Evolutionary conservation across 2,797 vertebrate species (phyloP), one percentile per base, ranked within the genome.

Genomic region (Schizopygopsis pylzovi): DNA sequence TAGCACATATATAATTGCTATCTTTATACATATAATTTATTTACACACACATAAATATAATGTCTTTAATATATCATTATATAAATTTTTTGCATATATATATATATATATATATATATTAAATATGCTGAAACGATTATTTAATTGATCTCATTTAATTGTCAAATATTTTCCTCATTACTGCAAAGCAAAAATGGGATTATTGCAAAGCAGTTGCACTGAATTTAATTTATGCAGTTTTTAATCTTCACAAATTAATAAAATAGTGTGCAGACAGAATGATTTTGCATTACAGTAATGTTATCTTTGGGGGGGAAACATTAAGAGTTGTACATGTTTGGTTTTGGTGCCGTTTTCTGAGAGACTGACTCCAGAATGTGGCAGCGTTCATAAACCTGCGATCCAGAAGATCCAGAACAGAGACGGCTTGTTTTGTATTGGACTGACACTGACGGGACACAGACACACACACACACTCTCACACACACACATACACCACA

Each of bases 281-380:
- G n/a, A 52, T 49, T 76, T 7, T 39, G 73, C 11, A 37, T 22
- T 28, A 8, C 47, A 22, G 2, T 12, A 52, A 33, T 28, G 28
- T 28, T 28, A 28, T 28, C 28, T 28, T 28, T 28, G 28, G 28
- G 28, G 28, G 28, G 28, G 28, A 1, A 28, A 28, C 28, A 28
- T 28, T 28, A 28, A 28, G 0, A 13, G 25, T 16, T 59, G 20
- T 59, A 15, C 15, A 9, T 7, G 25, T 56, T 56, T 25, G 5
- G 28, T 33, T 65, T 71, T 43, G 68, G 5, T 39, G 68, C 43
- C 1, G 79, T 81, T 52, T 4, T 6, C 13, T 28, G 7, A 25
- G 63, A 81, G 68, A 79, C 71, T 79, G 72, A 85, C 78, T 49
- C 25, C 78, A 84, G 82, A 85, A 84, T 87, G 88, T 85, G 86